Evolutionary conservation across 1,140 invertebrate genomes (phyloP).

Genomic region (Drosophila melanica): DNA sequence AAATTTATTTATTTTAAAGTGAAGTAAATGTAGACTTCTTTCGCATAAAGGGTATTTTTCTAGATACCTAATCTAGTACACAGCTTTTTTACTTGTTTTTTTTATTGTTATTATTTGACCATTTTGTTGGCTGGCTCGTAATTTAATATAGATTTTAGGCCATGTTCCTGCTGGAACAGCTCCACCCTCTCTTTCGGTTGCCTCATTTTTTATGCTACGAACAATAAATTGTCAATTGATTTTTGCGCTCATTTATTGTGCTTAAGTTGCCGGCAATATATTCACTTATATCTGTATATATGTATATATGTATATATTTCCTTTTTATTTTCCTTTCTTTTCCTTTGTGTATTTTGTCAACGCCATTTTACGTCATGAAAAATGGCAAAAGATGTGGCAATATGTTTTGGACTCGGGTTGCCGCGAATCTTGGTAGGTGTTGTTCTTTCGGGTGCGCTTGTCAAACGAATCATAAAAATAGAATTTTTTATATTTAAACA

Average conservation of each 20-base stretch:
- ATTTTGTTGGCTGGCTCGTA: slow-evolving; percentile 70
- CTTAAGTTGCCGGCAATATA: slow-evolving; percentile 63
- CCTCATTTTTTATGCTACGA: slow-evolving; percentile 68
- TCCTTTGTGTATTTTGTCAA: slow-evolving; percentile 25
- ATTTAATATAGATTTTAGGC: slow-evolving; percentile 76
- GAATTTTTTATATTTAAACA: slow-evolving; percentile 7
- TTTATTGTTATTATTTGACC: slow-evolving; percentile 77
- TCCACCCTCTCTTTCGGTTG: background rate
- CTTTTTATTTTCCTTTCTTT: slow-evolving; percentile 44
- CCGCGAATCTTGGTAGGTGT: slow-evolving; percentile 13
- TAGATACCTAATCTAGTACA: slow-evolving; percentile 4
- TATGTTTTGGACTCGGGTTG: slow-evolving; percentile 33
- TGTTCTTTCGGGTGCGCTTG: slow-evolving; percentile 26
- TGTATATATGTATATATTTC: slow-evolving; percentile 12
- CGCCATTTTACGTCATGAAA: slow-evolving; percentile 57
- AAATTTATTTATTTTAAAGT: background rate
- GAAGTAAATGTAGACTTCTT: background rate
- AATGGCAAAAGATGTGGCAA: slow-evolving; percentile 35
- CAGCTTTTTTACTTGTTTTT: background rate
- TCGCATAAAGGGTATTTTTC: slow-evolving; percentile 3
- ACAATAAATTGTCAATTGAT: slow-evolving; percentile 81
- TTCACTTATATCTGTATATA: slow-evolving; percentile 35
- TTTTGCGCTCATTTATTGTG: slow-evolving; percentile 70
- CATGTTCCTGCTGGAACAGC: background rate
- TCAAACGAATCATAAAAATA: slow-evolving; percentile 78